Evolutionary conservation across 2,888 invertebrate genomes (phyloP).

Genomic region (Hemistola chrysoprasaria): DNA sequence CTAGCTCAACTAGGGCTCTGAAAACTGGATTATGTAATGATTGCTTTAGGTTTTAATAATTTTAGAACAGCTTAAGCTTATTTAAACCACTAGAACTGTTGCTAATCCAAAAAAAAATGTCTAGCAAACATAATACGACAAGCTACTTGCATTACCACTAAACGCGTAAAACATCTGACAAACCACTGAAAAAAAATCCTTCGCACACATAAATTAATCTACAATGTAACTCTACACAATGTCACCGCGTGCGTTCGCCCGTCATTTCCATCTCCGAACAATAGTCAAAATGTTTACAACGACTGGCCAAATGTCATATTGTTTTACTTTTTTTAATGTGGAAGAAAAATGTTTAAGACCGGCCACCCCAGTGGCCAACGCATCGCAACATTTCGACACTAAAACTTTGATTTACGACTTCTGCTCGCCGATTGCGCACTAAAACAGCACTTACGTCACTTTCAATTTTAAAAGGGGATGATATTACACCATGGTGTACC

Average conservation of each 20-base stretch:
- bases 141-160: too few species aligned
- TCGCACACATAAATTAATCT: conserved; percentile 29
- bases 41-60: too few species aligned
- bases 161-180: not conserved
- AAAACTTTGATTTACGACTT: conserved; percentile 81
- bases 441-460: conserved; percentile 81
- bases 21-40: too few species aligned
- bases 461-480: conserved; percentile 76
- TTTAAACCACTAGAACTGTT: too few species aligned
- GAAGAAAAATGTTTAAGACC: conserved; percentile 52
- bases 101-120: too few species aligned
- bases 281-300: conserved; percentile 58
- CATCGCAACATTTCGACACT: conserved; percentile 81
- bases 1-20: too few species aligned
- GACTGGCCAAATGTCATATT: conserved; percentile 69
- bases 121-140: too few species aligned
- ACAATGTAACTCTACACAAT: conserved; percentile 43
- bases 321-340: conserved; percentile 60
- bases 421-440: conserved; percentile 78
- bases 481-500: conserved; percentile 59
- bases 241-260: conserved; percentile 36
- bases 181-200: conserved; percentile 11
- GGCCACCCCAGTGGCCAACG: conserved; percentile 80
- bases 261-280: conserved; percentile 57
- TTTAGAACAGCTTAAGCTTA: too few species aligned